Percentiles rank a stretch among this genome's conserved stretches.
Conservation (phyloP, 2,888 invertebrate species). For the Mesochorus sp. region DNA sequence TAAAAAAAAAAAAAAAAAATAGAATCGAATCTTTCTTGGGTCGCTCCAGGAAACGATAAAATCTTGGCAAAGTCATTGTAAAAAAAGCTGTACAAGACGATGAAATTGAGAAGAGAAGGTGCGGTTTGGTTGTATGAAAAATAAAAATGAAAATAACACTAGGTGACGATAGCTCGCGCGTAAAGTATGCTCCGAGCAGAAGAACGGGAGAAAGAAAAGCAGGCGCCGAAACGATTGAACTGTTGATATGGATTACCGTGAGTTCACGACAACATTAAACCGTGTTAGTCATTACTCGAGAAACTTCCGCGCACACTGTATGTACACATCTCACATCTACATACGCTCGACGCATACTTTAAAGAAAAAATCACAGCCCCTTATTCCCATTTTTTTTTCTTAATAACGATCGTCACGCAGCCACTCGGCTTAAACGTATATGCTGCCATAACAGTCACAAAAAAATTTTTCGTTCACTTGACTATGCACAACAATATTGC, state of each 20-base stretch:
- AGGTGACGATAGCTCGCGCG: constrained; percentile 49
- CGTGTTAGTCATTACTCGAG: not conserved
- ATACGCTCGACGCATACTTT: not conserved
- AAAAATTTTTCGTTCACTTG: constrained; percentile 31
- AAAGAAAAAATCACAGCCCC: constrained; percentile 23
- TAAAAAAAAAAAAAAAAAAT: not conserved
- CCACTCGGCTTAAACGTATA: constrained; percentile 35
- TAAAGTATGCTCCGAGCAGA: constrained; percentile 10
- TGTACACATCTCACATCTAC: not conserved
- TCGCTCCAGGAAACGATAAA: constrained; percentile 22
- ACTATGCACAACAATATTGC: constrained; percentile 36
- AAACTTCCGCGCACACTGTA: not conserved
- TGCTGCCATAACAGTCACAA: constrained; percentile 13
- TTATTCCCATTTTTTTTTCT: constrained; percentile 46
- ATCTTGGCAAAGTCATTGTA: not conserved
- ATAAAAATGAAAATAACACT: constrained; percentile 1
- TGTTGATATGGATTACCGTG: constrained; percentile 28
- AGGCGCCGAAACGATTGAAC: constrained; percentile 51
- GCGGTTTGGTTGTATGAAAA: not conserved
- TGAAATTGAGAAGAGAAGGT: not conserved
- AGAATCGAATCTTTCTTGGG: constrained; percentile 35
- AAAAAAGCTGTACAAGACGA: not conserved
- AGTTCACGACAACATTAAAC: constrained; percentile 3
- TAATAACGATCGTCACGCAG: constrained; percentile 61
- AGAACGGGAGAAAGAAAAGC: constrained; percentile 1